Evolutionary conservation across 2,888 invertebrate species (phyloP), one percentile per base, ranked within the genome.

Genomic region (Oxystoma pomonae): DNA sequence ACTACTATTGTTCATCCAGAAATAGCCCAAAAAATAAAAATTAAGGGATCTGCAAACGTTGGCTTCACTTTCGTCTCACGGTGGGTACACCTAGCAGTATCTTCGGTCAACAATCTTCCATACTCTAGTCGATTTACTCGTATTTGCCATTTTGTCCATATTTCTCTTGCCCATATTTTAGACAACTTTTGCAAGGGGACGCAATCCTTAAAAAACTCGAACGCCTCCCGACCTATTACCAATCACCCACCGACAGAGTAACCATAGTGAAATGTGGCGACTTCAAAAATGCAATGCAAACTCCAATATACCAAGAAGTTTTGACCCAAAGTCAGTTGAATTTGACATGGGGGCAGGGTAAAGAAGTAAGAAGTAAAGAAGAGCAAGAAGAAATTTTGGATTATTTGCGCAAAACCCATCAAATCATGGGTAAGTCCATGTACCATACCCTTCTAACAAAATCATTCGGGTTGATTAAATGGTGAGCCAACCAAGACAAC

Each of bases 141-240:
- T n/a, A n/a, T n/a, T n/a, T n/a, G n/a, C n/a, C n/a, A n/a, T n/a
- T n/a, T n/a, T n/a, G n/a, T n/a, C n/a, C n/a, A n/a, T n/a, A n/a
- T n/a, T n/a, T n/a, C n/a, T n/a, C n/a, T n/a, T n/a, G n/a, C n/a
- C n/a, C n/a, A n/a, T n/a, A n/a, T 65, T 71, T 22, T 58, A 78
- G 90, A 1, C 87, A 89, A 78, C 80, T 90, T 1, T 81, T 90
- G 49, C 87, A 88, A 69, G 90, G 90, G 1, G 86, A 85, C 62
- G 78, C 82, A 56, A 84, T 87, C 16, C 78, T 91, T 51, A 77
- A 82, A 62, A 78, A 78, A 67, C 86, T 91, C 51, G 89, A 90
- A 78, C 74, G 78, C n/a, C 81, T 85, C 2, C 81, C 84, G 0
- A 87, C 87, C 0, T 83, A 81, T 74, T 87, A 88, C 74, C 87